Base-by-base conservation (phyloP, 2,113 vertebrate genomes). In the Sebastes fasciatus region DNA sequence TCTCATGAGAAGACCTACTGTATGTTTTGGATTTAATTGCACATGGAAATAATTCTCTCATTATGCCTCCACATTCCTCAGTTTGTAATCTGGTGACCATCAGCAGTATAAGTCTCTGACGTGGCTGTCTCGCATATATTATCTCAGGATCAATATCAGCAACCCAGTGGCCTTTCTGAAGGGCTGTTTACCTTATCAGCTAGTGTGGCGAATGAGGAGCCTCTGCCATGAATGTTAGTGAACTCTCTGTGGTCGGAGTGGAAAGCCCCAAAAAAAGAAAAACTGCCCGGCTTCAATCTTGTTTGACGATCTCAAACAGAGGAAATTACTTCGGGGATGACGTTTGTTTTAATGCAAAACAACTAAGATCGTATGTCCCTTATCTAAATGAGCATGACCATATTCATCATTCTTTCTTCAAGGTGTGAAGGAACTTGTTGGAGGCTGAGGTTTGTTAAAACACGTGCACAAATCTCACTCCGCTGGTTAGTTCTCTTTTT, bases 131-230 rank as follows among this genome's bases (percentile, higher is more conserved):
- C 55, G 78, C 78, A 87, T 75, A 42, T 71, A 77, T 91, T 75
- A 87, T 84, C 90, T 89, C 68, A 42, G 55, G 84, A 92, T 91
- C 79, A 75, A 91, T 91, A 87, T 70, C 73, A 84, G 74, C 72
- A 87, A 82, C 87, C 84, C 76, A 2, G 64, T 90, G 88, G 90
- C 89, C 89, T 90, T 34, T 82, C 71, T 89, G 77, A 91, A 79
- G 51, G 86, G 81, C 69, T 80, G 71, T 86, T 87, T 43, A 6
- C 26, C 72, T 89, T 74, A 87, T 92, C 89, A 75, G 62, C n/a
- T 34, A n/a, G 42, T 42, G 49, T 51, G 61, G 52, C 72, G 81
- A 81, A 58, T 11, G 19, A 73, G 60, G 46, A 72, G 62, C 65
- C 10, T 77, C 75, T 26, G 60, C 16, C 79, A n/a, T 74, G 70